phyloP scores from a whole-genome alignment of 2,888 invertebrate genomes.

The Siphlonurus alternatus region DNA sequence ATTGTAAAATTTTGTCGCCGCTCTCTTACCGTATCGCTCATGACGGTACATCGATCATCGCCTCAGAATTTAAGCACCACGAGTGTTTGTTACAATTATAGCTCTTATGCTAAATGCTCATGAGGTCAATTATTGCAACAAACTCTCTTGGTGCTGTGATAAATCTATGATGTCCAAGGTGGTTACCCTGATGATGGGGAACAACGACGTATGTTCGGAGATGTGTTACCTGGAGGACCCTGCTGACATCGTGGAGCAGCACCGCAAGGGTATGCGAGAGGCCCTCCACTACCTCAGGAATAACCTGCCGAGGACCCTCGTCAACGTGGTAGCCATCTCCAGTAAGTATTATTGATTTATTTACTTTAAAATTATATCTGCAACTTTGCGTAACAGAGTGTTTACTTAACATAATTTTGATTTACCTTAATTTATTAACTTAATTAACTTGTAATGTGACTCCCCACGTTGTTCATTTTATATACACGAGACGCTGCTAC shows the following conservation, averaged over 20 bases:
- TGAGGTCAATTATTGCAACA: no score
- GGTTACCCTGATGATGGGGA: slow-evolving; percentile 13
- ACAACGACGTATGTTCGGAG: slow-evolving; percentile 14
- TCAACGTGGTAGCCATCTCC: slow-evolving; percentile 14
- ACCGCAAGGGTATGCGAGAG: slow-evolving; percentile 31
- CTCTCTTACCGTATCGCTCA: no score
- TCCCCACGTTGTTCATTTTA: no score
- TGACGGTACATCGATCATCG: no score
- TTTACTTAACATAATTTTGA: not conserved
- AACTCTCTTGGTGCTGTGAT: no score
- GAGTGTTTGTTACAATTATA: no score
- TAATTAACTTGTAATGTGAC: no score
- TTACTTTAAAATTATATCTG: not conserved
- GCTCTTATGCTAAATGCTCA: no score
- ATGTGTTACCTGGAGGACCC: slow-evolving; percentile 10
- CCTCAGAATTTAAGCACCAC: no score
- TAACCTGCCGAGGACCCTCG: slow-evolving; percentile 14
- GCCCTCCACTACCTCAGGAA: slow-evolving; percentile 25
- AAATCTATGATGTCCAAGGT: slow-evolving; percentile 11
- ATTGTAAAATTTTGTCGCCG: no score
- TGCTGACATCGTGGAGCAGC: slow-evolving; percentile 18
- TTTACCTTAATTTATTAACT: not conserved
- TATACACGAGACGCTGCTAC: no score
- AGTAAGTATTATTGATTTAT: slow-evolving; percentile 10
- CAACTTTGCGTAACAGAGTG: no score